A percentile compares a stretch with the other conserved stretches of the same genome.
These are phyloP conservation scores for Protonibea diacanthus DNA, from an alignment of 2,797 vertebrate species.

Conservation along the genomic window DNA sequence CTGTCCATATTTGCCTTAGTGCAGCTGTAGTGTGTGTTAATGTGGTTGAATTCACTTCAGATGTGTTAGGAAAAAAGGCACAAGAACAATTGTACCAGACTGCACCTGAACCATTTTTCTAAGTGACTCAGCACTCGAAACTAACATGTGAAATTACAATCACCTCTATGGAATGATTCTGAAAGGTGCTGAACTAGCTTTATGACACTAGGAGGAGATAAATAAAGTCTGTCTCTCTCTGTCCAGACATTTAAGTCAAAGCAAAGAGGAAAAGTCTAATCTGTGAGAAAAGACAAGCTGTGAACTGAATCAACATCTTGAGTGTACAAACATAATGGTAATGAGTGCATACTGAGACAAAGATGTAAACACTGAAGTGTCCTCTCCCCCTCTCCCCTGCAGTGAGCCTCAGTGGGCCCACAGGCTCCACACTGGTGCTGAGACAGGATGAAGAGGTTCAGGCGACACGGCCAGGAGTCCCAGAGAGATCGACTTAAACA, in stretches of 20 bases:
- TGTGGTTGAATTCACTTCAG: neutral
- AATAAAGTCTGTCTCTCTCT: neutral
- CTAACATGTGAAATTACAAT: neutral
- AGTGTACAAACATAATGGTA: neutral
- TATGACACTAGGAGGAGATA: neutral
- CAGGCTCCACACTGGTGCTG: constrained; percentile 69
- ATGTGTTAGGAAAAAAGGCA: neutral
- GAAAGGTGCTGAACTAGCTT: neutral
- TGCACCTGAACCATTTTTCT: too few relatives aligned
- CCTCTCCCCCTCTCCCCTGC: neutral
- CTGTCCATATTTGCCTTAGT: neutral
- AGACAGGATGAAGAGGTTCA: constrained; percentile 94
- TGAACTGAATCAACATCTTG: neutral
- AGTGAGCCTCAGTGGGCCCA: constrained; percentile 61
- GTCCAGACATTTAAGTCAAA: neutral
- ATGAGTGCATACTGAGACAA: neutral
- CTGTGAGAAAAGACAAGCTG: neutral
- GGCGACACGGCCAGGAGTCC: constrained; percentile 93
- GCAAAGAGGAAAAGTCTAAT: neutral
- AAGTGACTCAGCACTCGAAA: neutral
- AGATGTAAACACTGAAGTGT: neutral
- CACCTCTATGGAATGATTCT: neutral
- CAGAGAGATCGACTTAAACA: constrained; percentile 93
- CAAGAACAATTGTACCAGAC: too few relatives aligned
- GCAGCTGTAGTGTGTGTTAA: neutral